Evolutionary conservation across 23 tunicate species (phyloP).

Genomic region (Trididemnum nubilum): DNA sequence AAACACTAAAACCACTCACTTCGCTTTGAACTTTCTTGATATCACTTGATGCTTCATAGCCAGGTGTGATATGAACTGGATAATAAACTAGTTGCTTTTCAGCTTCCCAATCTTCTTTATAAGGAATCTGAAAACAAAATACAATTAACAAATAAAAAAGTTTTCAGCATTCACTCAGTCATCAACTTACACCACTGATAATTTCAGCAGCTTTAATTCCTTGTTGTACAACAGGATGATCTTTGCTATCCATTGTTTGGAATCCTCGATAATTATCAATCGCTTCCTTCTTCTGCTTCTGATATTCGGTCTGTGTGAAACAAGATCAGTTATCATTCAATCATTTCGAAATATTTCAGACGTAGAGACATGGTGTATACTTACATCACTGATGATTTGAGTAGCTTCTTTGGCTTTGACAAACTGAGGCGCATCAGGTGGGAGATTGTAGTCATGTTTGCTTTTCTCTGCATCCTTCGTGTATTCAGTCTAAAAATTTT

Average conservation of each 20-base stretch:
- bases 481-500: too few species aligned
- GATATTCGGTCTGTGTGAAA: slow-evolving; percentile 84
- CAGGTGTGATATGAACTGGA: slow-evolving; percentile 98
- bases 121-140: slow-evolving; percentile 73
- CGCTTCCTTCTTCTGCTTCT: slow-evolving; percentile 62
- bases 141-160: too few species aligned
- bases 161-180: background rate
- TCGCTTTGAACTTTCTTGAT: slow-evolving; percentile 87
- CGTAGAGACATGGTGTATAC: too few species aligned
- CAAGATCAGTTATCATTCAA: too few species aligned
- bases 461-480: too few species aligned
- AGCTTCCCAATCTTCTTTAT: slow-evolving; percentile 90
- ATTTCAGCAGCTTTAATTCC: slow-evolving; percentile 70
- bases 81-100: slow-evolving; percentile 88
- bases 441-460: too few species aligned
- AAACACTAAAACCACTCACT: too few species aligned
- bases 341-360: too few species aligned
- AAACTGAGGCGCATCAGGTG: too few species aligned
- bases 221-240: slow-evolving; percentile 90
- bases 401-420: too few species aligned
- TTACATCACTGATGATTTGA: too few species aligned
- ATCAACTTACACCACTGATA: slow-evolving; percentile 24
- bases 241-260: slow-evolving; percentile 89
- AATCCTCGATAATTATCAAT: slow-evolving; percentile 81
- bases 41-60: slow-evolving; percentile 77